These are phyloP conservation scores for Psix sp. DNA, from an alignment of 1,140 invertebrate genomes.

Conservation along the genomic window DNA sequence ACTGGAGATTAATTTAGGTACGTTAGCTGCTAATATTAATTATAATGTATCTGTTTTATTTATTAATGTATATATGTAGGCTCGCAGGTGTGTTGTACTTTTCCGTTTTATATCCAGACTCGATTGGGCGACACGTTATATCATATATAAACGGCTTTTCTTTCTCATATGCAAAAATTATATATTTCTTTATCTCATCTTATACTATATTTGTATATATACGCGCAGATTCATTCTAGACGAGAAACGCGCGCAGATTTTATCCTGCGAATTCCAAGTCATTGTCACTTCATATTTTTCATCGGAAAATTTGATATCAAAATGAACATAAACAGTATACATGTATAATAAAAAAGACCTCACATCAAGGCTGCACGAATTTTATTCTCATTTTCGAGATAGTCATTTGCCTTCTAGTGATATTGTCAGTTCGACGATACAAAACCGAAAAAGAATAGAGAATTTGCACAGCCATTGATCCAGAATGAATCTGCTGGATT, in stretches of 20 bases:
- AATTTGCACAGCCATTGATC: slow-evolving; percentile 49
- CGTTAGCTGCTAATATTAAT: slow-evolving; percentile 61
- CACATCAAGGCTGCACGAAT: no score
- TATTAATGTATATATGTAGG: slow-evolving; percentile 62
- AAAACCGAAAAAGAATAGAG: no score
- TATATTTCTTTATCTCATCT: slow-evolving; percentile 55
- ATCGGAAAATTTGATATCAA: no score
- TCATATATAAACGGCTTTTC: slow-evolving; percentile 53
- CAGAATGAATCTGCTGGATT: slow-evolving; percentile 54
- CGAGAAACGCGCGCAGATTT: slow-evolving; percentile 48
- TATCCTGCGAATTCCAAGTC: no score
- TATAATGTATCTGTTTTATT: slow-evolving; percentile 55
- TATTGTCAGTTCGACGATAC: no score
- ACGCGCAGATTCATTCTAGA: slow-evolving; percentile 51
- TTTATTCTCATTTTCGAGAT: no score
- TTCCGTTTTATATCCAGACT: slow-evolving; percentile 57
- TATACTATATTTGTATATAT: slow-evolving; percentile 46
- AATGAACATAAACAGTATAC: not conserved
- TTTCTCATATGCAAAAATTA: slow-evolving; percentile 59
- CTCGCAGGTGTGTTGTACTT: slow-evolving; percentile 65
- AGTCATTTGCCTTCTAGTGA: no score
- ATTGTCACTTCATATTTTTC: no score
- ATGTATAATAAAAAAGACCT: not conserved
- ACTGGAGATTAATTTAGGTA: slow-evolving; percentile 57
- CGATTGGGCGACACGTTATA: slow-evolving; percentile 57